Percentiles rank a stretch among this genome's conserved stretches.
These are phyloP conservation scores for Lordiphosa mommai DNA, from an alignment of 1,140 invertebrate genomes.

Conservation along the genomic window DNA sequence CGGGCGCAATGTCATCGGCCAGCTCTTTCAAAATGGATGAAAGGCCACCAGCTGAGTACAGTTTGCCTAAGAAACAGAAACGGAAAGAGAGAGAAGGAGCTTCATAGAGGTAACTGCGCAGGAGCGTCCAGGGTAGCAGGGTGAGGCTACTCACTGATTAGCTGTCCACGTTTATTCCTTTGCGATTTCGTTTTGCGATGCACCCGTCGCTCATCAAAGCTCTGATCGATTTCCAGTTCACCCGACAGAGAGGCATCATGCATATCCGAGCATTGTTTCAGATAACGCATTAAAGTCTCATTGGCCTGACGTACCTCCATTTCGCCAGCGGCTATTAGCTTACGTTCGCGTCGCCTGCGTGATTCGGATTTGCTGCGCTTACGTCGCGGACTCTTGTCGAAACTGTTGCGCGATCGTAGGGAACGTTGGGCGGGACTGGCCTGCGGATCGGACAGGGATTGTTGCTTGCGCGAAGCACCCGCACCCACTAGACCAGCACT, in stretches of 20 bases:
- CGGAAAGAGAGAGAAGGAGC: conserved; percentile 4
- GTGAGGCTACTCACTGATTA: conserved; percentile 68
- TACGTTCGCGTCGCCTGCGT: conserved; percentile 65
- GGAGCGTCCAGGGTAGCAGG: conserved; percentile 22
- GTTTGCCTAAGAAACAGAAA: conserved; percentile 52
- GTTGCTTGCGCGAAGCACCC: conserved; percentile 59
- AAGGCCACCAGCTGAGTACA: conserved; percentile 75
- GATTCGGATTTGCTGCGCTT: conserved; percentile 79
- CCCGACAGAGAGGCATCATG: conserved; percentile 78
- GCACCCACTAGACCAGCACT: conserved; percentile 27
- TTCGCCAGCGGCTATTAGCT: conserved; percentile 77
- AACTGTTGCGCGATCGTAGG: conserved; percentile 66
- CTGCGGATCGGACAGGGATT: conserved; percentile 77
- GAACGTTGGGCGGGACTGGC: conserved; percentile 79
- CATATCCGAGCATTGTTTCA: conserved; percentile 79
- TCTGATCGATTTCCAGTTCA: conserved; percentile 79
- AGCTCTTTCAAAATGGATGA: conserved; percentile 78
- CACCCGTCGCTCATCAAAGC: conserved; percentile 72
- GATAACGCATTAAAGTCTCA: conserved; percentile 78
- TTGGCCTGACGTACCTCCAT: conserved; percentile 79
- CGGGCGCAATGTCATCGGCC: conserved; percentile 76
- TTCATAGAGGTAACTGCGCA: conserved; percentile 31
- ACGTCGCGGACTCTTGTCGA: conserved; percentile 79
- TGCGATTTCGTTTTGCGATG: conserved; percentile 79
- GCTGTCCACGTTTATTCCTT: conserved; percentile 75